Conservation (phyloP, 2,113 vertebrate species). For the Sylvietta virens region DNA sequence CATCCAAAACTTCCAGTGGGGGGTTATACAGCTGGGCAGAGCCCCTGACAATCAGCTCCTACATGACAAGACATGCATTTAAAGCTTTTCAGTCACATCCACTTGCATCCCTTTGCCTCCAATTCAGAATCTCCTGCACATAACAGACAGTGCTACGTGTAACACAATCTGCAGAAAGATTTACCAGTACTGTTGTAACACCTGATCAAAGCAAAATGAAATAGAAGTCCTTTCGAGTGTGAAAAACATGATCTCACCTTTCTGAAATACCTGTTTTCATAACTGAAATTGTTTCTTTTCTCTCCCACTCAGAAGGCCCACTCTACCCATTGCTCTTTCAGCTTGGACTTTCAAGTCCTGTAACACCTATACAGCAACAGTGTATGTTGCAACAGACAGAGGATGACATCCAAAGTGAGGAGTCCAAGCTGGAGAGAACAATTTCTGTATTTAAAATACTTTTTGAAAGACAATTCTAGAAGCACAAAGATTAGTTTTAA, state of each 20-base stretch:
- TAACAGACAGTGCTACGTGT: not conserved
- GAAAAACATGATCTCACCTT: not conserved
- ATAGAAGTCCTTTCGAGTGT: not conserved
- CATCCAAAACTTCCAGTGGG: not conserved
- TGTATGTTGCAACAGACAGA: not conserved
- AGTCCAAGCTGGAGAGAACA: not conserved
- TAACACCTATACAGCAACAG: fast-evolving
- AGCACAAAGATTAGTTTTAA: not conserved
- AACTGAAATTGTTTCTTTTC: not conserved
- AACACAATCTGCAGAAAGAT: not conserved
- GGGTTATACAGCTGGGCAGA: fast-evolving
- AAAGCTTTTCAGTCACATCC: not conserved
- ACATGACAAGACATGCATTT: not conserved
- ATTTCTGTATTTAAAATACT: not conserved
- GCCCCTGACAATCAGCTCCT: not conserved
- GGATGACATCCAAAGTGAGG: not conserved
- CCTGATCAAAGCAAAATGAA: not conserved
- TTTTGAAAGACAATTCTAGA: not conserved
- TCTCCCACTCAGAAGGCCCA: not conserved
- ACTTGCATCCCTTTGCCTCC: not conserved
- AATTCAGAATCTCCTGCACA: not conserved
- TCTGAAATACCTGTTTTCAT: not conserved
- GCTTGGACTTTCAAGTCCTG: not conserved
- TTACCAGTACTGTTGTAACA: not conserved
- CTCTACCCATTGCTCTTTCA: not conserved